Percentiles rank a stretch among this genome's conserved stretches.
These are phyloP conservation scores for Drosophila pectinifera DNA, from an alignment of 1,140 invertebrate species.

Conservation along the genomic window DNA sequence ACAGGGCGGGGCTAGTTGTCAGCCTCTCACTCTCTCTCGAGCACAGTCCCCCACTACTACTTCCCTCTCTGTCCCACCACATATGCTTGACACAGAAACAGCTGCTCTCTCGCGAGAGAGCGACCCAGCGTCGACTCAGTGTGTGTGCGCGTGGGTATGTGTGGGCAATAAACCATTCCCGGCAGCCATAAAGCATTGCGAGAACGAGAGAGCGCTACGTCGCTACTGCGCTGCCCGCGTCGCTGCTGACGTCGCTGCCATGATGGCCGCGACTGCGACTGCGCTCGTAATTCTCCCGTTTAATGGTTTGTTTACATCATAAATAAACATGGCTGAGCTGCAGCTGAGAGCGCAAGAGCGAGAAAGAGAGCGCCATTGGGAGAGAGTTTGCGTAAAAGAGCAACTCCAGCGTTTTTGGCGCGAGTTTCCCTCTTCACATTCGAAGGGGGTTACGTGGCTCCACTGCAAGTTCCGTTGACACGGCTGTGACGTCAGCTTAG, in stretches of 20 bases:
- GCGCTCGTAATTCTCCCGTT: slow-evolving; percentile 83
- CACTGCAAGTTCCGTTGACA: slow-evolving; percentile 4
- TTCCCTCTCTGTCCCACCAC: slow-evolving; percentile 63
- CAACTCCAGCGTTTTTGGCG: slow-evolving; percentile 61
- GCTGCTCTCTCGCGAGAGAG: slow-evolving; percentile 66
- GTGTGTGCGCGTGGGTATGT: slow-evolving; percentile 19
- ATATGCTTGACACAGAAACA: slow-evolving; percentile 75
- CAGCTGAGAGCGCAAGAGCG: slow-evolving; percentile 25
- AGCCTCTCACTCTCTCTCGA: slow-evolving; percentile 29
- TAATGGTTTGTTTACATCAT: slow-evolving; percentile 85
- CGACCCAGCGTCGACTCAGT: slow-evolving; percentile 50
- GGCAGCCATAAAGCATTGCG: slow-evolving; percentile 83
- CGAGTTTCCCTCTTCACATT: slow-evolving; percentile 37
- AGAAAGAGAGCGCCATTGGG: slow-evolving; percentile 11
- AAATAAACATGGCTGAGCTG: slow-evolving; percentile 83
- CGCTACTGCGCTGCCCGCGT: slow-evolving; percentile 41
- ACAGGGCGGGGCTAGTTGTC: slow-evolving; percentile 68
- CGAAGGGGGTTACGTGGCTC: neutral
- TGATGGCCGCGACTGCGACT: slow-evolving; percentile 77
- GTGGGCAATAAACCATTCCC: slow-evolving; percentile 81
- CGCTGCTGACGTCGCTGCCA: slow-evolving; percentile 54
- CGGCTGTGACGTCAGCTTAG: slow-evolving; percentile 45
- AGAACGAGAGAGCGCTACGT: slow-evolving; percentile 47
- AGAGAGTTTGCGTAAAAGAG: slow-evolving; percentile 37
- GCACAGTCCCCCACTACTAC: slow-evolving; percentile 36